phyloP scores from a whole-genome alignment of 2,113 vertebrate genomes.

The Mola mola region DNA sequence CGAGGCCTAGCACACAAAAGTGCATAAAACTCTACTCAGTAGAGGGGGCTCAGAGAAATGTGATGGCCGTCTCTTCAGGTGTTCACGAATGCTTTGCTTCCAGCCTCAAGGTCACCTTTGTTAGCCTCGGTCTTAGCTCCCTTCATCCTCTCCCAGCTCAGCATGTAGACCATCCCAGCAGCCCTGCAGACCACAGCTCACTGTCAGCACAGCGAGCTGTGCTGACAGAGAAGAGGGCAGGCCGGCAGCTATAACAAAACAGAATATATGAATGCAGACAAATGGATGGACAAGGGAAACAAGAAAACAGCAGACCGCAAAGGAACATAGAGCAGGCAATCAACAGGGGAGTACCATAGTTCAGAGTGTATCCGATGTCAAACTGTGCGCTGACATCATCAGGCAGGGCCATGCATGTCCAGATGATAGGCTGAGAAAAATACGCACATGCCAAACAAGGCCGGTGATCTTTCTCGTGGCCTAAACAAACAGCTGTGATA shows the following conservation, averaged over 20 bases:
- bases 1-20: too few species aligned
- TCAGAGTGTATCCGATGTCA: slow-evolving; percentile 23
- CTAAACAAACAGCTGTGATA: slow-evolving; percentile 75
- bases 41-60: slow-evolving; percentile 49
- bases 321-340: slow-evolving; percentile 15
- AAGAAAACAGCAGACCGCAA: slow-evolving; percentile 7
- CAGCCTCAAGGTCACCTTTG: slow-evolving; percentile 57
- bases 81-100: slow-evolving; percentile 29
- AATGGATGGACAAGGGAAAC: slow-evolving; percentile 4
- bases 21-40: too few species aligned
- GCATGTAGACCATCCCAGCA: slow-evolving; percentile 38
- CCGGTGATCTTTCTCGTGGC: slow-evolving; percentile 48
- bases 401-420: slow-evolving; percentile 42
- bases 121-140: slow-evolving; percentile 50
- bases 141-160: slow-evolving; percentile 39
- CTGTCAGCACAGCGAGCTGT: slow-evolving; percentile 46
- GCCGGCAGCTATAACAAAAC: slow-evolving; percentile 47
- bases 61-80: slow-evolving; percentile 41
- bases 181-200: slow-evolving; percentile 45
- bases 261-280: slow-evolving; percentile 41
- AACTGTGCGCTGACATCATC: slow-evolving; percentile 66
- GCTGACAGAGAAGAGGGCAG: slow-evolving; percentile 26
- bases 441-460: slow-evolving; percentile 50
- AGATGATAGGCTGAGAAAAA: slow-evolving; percentile 55
- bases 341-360: slow-evolving; percentile 11